Percentiles rank a stretch among this genome's conserved stretches.
phyloP scores from a whole-genome alignment of 1,140 invertebrate genomes.

The Anthonomus grandis region DNA sequence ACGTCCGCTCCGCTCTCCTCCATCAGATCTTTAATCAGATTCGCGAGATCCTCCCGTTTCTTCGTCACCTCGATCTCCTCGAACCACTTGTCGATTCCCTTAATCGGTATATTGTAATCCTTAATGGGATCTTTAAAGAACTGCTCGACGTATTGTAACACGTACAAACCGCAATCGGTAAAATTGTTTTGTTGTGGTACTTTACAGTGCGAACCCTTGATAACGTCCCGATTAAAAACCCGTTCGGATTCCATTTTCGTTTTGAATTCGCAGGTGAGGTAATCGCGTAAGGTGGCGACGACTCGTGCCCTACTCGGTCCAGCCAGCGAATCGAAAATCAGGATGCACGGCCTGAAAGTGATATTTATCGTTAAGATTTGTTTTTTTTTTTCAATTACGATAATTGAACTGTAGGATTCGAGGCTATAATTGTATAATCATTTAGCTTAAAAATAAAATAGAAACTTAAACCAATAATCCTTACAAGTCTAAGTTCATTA shows the following conservation, averaged over 20 bases:
- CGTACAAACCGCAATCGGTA: constrained; percentile 93
- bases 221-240: constrained; percentile 73
- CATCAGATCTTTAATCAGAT: constrained; percentile 68
- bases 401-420: too few species aligned
- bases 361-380: constrained; percentile 9
- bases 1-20: constrained; percentile 58
- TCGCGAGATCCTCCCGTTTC: constrained; percentile 77
- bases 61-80: constrained; percentile 71
- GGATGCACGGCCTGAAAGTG: constrained; percentile 76
- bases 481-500: too few species aligned
- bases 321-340: constrained; percentile 92
- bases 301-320: constrained; percentile 76
- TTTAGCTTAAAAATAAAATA: too few species aligned
- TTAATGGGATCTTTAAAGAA: constrained; percentile 82
- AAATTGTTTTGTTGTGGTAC: constrained; percentile 96
- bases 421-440: too few species aligned
- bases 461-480: too few species aligned
- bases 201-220: constrained; percentile 79
- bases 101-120: constrained; percentile 73
- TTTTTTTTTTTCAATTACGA: too few species aligned
- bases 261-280: constrained; percentile 85
- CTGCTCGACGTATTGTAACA: constrained; percentile 93
- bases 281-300: constrained; percentile 83
- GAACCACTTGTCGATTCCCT: constrained; percentile 73
- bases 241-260: constrained; percentile 66